phyloP scores from a whole-genome alignment of 92 coral and sea anemone genomes.

The Actinostola sp. region DNA sequence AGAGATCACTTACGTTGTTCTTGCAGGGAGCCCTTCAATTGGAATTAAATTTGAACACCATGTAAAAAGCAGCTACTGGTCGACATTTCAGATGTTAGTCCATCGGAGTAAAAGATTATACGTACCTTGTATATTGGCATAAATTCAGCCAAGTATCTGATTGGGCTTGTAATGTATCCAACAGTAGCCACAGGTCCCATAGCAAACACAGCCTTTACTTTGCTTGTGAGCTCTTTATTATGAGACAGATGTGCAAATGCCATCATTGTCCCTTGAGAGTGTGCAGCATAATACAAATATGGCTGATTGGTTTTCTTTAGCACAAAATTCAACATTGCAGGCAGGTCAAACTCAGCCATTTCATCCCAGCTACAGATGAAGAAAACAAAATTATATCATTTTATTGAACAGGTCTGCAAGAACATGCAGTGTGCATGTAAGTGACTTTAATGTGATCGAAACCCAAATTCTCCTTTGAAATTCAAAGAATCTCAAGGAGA shows the following conservation, averaged over 20 bases:
- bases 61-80: no score
- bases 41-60: no score
- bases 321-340: constrained; percentile 86
- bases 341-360: constrained; percentile 84
- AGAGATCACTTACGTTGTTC: no score
- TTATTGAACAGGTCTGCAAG: no score
- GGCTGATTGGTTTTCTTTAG: constrained; percentile 55
- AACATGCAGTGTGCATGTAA: no score
- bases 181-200: constrained; percentile 82
- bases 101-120: background rate
- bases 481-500: no score
- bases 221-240: constrained; percentile 74
- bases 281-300: constrained; percentile 78
- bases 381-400: no score
- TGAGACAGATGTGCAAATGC: constrained; percentile 86
- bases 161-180: constrained; percentile 68
- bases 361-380: constrained; percentile 86
- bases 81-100: no score
- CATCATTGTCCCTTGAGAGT: constrained; percentile 91
- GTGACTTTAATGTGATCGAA: no score
- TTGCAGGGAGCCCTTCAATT: no score
- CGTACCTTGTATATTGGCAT: constrained; percentile 71
- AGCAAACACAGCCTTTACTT: constrained; percentile 76
- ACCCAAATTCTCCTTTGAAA: no score
- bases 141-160: constrained; percentile 49